phyloP scores from a whole-genome alignment of 2,113 vertebrate species.

The Notothenia coriiceps region DNA sequence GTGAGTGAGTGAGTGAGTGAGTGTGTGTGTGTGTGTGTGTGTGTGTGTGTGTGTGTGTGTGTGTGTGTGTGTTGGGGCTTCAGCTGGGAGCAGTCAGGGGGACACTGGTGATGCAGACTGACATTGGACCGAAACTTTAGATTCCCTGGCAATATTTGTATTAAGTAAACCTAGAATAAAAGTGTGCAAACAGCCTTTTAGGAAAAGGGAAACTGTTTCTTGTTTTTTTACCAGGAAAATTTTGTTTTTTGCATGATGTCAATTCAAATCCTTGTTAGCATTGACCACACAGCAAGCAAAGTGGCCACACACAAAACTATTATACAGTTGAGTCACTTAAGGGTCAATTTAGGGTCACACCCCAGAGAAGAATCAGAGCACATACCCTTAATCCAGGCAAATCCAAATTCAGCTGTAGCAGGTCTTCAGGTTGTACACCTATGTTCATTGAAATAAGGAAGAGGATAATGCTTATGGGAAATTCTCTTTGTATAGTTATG shows the following conservation, averaged over 20 bases:
- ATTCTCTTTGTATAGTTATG: neutral
- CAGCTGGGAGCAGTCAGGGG: too few species aligned
- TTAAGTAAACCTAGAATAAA: neutral
- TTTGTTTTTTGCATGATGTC: neutral
- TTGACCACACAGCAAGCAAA: too few species aligned
- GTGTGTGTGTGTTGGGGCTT: conserved; percentile 18
- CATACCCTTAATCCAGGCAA: too few species aligned
- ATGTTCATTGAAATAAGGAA: neutral
- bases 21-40: conserved; percentile 49
- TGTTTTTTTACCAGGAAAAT: too few species aligned
- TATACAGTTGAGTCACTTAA: too few species aligned
- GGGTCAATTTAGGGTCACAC: too few species aligned
- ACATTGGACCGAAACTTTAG: neutral
- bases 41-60: conserved; percentile 50
- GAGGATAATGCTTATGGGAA: neutral
- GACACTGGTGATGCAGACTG: too few species aligned
- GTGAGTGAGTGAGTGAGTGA: conserved; percentile 35
- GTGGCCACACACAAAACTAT: too few species aligned
- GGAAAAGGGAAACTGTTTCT: too few species aligned
- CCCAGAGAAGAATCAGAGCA: too few species aligned
- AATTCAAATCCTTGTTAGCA: neutral
- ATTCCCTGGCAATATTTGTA: neutral
- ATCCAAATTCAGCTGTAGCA: too few species aligned
- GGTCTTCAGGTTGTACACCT: too few species aligned
- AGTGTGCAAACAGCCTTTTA: neutral